Evolutionary conservation across 2,113 vertebrate species (phyloP).

Genomic region (Neolamprologus fasciatus): DNA sequence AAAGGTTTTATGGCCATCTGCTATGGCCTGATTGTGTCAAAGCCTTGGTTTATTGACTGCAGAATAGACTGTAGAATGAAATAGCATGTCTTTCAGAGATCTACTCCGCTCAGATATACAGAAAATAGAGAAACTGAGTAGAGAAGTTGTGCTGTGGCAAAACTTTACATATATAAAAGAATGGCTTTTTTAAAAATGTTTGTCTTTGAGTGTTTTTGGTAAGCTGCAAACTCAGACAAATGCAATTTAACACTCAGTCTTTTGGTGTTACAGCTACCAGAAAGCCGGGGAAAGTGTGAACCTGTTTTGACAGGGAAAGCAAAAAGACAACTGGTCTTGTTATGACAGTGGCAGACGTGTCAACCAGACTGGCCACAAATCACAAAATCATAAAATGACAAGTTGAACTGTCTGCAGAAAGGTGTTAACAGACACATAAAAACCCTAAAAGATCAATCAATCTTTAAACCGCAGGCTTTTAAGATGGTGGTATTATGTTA

Average conservation of each 20-base stretch:
- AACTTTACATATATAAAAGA: not conserved
- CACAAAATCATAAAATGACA: not conserved
- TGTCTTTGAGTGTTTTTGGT: not conserved
- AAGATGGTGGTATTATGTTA: not conserved
- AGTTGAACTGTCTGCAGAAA: not conserved
- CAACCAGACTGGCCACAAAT: not conserved
- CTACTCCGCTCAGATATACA: not conserved
- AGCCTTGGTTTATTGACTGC: constrained; percentile 4
- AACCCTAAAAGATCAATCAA: not conserved
- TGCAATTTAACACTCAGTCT: not conserved
- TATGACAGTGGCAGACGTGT: not conserved
- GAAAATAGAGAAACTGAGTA: not conserved
- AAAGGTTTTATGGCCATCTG: constrained; percentile 31
- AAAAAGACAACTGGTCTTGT: not conserved
- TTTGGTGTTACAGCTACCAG: not conserved
- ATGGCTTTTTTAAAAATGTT: not conserved
- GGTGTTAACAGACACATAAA: not conserved
- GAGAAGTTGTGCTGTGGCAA: not conserved
- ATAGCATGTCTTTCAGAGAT: not conserved
- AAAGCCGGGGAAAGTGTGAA: constrained; percentile 7
- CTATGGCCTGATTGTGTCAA: constrained; percentile 27
- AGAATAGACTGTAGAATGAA: not conserved
- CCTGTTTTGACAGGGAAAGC: not conserved
- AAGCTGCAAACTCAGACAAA: not conserved
- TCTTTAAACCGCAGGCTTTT: not conserved